Percentiles rank a stretch among this genome's conserved stretches.
phyloP scores from a whole-genome alignment of 1,140 invertebrate species.

The Drosophila watanabei region DNA sequence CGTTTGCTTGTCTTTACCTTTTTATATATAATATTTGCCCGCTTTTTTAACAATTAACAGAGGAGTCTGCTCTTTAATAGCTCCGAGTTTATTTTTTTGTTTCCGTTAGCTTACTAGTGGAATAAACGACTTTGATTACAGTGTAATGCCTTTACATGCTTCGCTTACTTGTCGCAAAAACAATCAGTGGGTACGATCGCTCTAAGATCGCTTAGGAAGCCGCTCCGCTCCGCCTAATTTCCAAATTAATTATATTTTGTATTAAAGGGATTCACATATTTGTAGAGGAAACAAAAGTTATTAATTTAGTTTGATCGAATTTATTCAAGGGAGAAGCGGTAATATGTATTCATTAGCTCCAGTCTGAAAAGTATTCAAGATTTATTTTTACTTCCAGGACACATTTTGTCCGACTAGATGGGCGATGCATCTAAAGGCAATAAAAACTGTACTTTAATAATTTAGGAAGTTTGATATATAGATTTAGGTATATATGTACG shows the following conservation, averaged over 20 bases:
- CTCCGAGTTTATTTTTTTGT: slow-evolving; percentile 14
- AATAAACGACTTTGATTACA: slow-evolving; percentile 42
- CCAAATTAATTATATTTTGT: neutral
- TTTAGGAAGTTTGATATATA: slow-evolving; percentile 19
- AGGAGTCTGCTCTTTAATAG: slow-evolving; percentile 23
- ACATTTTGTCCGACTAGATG: neutral
- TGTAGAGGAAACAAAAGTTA: neutral
- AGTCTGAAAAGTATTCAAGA: neutral
- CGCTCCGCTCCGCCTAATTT: neutral
- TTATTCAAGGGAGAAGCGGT: too few species aligned
- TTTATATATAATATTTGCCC: slow-evolving; percentile 27
- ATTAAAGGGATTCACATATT: neutral
- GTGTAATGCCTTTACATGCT: slow-evolving; percentile 20
- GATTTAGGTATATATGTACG: slow-evolving; percentile 7
- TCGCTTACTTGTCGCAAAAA: neutral
- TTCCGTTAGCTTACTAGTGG: slow-evolving; percentile 41
- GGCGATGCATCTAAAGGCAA: slow-evolving; percentile 36
- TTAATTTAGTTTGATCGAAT: neutral
- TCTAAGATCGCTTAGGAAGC: neutral
- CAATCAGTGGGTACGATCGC: neutral
- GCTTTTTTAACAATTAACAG: slow-evolving; percentile 34
- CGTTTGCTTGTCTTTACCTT: slow-evolving; percentile 26
- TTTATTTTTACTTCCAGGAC: neutral
- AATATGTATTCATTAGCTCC: neutral
- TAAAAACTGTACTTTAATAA: slow-evolving; percentile 10